These are phyloP conservation scores for Tuta absoluta DNA, from an alignment of 2,888 invertebrate species.

Conservation along the genomic window DNA sequence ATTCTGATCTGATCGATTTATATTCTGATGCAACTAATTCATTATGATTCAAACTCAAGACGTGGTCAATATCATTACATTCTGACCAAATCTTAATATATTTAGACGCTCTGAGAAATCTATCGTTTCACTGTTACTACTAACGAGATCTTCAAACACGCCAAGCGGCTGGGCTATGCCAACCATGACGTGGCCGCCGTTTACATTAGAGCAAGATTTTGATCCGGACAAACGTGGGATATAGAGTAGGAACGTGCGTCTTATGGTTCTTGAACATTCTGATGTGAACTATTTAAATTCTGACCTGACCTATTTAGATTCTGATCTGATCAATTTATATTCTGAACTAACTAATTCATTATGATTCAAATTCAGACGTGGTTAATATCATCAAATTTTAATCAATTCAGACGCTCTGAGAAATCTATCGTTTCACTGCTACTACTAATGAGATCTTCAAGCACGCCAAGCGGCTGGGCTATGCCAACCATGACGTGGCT, in stretches of 20 bases:
- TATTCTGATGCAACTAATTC: neutral
- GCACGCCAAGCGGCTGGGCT: conserved; percentile 96
- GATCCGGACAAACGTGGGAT: conserved; percentile 52
- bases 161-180: conserved; percentile 95
- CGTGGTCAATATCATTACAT: neutral
- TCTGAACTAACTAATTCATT: neutral
- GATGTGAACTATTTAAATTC: neutral
- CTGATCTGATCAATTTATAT: neutral
- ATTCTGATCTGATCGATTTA: neutral
- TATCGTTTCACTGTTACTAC: conserved; percentile 94
- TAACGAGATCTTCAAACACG: conserved; percentile 98
- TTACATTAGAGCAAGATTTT: conserved; percentile 94
- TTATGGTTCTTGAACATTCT: neutral
- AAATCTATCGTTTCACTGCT: conserved; percentile 95
- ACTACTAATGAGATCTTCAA: conserved; percentile 98
- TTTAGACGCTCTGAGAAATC: conserved; percentile 97
- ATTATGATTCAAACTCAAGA: conserved; percentile 66
- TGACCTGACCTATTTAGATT: too few species aligned
- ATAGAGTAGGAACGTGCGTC: neutral
- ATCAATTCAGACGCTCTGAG: conserved; percentile 94
- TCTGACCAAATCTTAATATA: too few species aligned
- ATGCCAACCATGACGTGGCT: conserved; percentile 95
- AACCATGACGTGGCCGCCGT: conserved; percentile 97
- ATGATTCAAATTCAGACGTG: conserved; percentile 66
- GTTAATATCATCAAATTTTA: conserved; percentile 80